Evolutionary conservation across 2,113 vertebrate genomes (phyloP), one percentile per base, ranked within the genome.

Genomic region (Typhlomys cinereus): DNA sequence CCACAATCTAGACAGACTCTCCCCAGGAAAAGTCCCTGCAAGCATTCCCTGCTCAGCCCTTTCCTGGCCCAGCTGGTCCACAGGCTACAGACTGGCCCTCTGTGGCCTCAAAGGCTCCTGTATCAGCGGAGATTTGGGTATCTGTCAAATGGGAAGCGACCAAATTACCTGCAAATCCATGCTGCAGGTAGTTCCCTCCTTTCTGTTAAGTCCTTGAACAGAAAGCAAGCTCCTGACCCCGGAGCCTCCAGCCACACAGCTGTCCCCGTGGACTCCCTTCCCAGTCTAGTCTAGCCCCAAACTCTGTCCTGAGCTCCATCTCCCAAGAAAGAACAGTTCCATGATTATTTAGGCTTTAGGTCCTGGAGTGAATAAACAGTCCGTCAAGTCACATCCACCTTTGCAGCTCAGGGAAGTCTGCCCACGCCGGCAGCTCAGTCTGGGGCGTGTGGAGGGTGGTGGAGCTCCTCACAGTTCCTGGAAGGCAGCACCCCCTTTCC

Each of bases 401-500:
- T 46, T 31, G 1, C 5, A 12, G 75, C 57, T n/a, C 1, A 50
- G 4, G 31, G 90, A 54, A 15, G 1, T 73, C 54, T 44, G 20
- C 44, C 86, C 57, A 27, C 36, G 14, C 50, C 62, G 21, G 89
- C 85, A 74, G 6, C 76, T 79, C 1, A 13, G 9, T 64, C n/a
- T 39, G 39, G 69, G 11, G 39, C 31, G 8, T 25, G 4, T 25
- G 75, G 46, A 7, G 18, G n/a, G 4, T 15, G 36, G 36, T 44
- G 66, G n/a, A 23, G 41, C 39, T 27, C 66, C 36, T 25, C 57
- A 31, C 6, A 80, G 52, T 23, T 31, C 85, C 59, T 13, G 7
- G 39, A 17, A 23, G 10, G 41, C 54, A 67, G 7, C 1, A 2
- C 48, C 34, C 21, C 39, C 69, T 66, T 39, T 1, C 0, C 1